Evolutionary conservation across 53 echinoderm and acorn worm genomes (phyloP).

Genomic region (Crossaster papposus): DNA sequence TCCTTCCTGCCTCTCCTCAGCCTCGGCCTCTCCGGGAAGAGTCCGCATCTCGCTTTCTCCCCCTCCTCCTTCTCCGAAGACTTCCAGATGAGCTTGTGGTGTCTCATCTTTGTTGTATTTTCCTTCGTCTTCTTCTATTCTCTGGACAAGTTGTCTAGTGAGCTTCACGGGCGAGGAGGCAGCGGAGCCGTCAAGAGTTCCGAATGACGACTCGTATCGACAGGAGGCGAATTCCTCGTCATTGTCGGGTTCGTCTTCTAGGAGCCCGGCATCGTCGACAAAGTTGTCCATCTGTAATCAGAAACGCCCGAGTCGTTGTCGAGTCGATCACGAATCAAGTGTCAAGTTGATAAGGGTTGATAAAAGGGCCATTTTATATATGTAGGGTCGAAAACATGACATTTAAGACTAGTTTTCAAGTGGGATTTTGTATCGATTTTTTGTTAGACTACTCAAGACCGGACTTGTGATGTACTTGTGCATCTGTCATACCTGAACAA

Average conservation of each 20-base stretch:
- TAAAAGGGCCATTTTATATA: neutral
- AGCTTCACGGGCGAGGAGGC: conserved; percentile 9
- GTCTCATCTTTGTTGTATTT: neutral
- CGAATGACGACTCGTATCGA: conserved; percentile 34
- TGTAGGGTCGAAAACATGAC: neutral
- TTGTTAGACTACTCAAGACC: no score
- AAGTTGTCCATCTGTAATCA: conserved; percentile 60
- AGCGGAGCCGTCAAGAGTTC: neutral
- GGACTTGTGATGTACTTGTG: neutral
- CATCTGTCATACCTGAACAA: conserved; percentile 41
- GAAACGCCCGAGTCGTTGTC: neutral
- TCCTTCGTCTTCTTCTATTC: neutral
- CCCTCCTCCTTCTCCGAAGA: neutral
- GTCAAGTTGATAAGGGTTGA: neutral
- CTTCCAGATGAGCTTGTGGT: neutral
- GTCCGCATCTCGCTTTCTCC: conserved; percentile 50
- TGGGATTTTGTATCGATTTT: no score
- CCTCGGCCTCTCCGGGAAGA: conserved; percentile 58
- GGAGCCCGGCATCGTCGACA: conserved; percentile 51
- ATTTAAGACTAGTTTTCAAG: no score
- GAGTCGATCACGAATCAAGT: neutral
- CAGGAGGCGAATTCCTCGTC: conserved; percentile 23
- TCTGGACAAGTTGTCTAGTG: conserved; percentile 4
- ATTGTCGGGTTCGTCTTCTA: neutral
- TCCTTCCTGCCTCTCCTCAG: neutral